Percentiles rank a stretch among this genome's conserved stretches.
phyloP scores from a whole-genome alignment of 2,888 invertebrate genomes.

The Sphaeridia pumilis region DNA sequence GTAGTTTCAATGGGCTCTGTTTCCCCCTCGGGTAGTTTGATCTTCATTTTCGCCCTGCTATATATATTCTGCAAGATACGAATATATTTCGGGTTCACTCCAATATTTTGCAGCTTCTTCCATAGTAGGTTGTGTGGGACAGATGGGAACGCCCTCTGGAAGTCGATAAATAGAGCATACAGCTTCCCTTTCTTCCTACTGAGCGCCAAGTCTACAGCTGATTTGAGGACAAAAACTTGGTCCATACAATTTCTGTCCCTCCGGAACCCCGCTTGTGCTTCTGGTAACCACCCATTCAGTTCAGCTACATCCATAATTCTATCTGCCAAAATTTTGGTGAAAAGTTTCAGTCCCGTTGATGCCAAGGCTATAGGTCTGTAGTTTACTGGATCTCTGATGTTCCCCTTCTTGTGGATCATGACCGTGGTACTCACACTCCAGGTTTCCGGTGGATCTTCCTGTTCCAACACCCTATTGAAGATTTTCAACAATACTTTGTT shows the following conservation, averaged over 20 bases:
- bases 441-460: background rate
- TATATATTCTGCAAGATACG: background rate
- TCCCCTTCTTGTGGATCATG: constrained; percentile 2
- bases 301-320: background rate
- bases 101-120: background rate
- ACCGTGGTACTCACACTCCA: background rate
- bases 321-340: background rate
- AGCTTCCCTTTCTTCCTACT: background rate
- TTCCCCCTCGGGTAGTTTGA: background rate
- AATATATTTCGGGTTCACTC: background rate
- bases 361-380: background rate
- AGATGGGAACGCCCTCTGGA: background rate
- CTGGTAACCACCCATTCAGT: background rate
- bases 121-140: background rate
- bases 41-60: background rate
- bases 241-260: background rate
- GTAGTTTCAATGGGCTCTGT: background rate
- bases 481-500: background rate
- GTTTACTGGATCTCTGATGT: background rate
- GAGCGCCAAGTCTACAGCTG: background rate
- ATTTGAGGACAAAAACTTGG: background rate
- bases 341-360: background rate
- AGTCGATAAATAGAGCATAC: background rate
- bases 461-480: background rate
- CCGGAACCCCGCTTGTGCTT: constrained; percentile 1